phyloP scores from a whole-genome alignment of 2,888 invertebrate genomes.

The Blastobasis lacticolella region DNA sequence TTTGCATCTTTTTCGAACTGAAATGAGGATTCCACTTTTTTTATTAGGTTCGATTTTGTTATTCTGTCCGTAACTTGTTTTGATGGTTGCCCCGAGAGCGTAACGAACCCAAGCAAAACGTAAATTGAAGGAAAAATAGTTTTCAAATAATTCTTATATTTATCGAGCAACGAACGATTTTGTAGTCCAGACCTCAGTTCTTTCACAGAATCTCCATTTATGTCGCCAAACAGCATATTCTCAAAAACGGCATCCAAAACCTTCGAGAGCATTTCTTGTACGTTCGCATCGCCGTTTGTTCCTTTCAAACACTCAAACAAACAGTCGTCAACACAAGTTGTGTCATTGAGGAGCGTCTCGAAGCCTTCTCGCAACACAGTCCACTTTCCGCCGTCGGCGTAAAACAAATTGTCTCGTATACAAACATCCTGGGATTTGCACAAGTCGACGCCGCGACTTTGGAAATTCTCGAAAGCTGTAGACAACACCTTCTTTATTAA shows the following conservation, averaged over 20 bases:
- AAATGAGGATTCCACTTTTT: conserved; percentile 34
- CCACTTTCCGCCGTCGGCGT: conserved; percentile 65
- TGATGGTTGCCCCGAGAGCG: conserved; percentile 36
- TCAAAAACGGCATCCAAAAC: conserved; percentile 64
- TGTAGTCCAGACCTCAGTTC: conserved; percentile 39
- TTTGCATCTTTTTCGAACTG: conserved; percentile 39
- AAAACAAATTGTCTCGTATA: conserved; percentile 71
- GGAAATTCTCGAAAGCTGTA: conserved; percentile 64
- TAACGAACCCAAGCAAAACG: conserved; percentile 39
- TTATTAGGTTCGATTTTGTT: conserved; percentile 41
- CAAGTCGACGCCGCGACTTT: conserved; percentile 63
- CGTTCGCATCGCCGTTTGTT: conserved; percentile 66
- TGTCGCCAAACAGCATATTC: conserved; percentile 49
- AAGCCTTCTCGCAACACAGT: conserved; percentile 50
- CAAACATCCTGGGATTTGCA: conserved; percentile 71
- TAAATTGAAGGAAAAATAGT: conserved; percentile 60
- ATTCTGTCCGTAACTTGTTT: conserved; percentile 29
- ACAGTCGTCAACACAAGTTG: conserved; percentile 42
- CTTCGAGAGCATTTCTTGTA: conserved; percentile 62
- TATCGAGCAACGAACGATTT: conserved; percentile 36
- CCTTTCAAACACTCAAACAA: conserved; percentile 65
- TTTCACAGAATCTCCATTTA: conserved; percentile 37
- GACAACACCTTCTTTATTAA: conserved; percentile 58
- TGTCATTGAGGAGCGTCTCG: conserved; percentile 49
- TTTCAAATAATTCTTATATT: conserved; percentile 54